Conservation (phyloP, 2,113 vertebrate genomes). For the Melospiza georgiana region DNA sequence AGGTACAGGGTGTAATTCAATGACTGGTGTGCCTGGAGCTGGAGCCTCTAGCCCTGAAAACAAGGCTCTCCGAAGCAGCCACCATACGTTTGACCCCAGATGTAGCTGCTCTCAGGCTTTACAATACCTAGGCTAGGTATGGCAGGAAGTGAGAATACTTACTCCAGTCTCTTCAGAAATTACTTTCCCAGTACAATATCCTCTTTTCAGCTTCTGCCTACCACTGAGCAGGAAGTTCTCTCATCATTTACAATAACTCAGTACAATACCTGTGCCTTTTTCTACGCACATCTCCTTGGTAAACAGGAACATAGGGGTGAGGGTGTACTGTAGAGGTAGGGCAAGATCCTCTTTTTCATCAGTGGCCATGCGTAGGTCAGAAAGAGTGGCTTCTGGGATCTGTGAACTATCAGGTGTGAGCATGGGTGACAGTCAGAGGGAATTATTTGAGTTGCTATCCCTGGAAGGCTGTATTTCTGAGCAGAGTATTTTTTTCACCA, state of each 20-base stretch:
- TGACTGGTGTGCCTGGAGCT: background rate
- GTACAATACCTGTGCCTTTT: background rate
- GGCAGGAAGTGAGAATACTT: background rate
- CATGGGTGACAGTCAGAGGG: background rate
- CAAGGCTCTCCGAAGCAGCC: background rate
- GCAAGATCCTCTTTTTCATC: background rate
- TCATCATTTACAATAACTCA: background rate
- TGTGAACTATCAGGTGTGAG: background rate
- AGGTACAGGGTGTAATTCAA: background rate
- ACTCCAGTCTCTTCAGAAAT: background rate
- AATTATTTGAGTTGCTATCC: background rate
- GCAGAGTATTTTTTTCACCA: background rate
- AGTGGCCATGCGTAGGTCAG: background rate
- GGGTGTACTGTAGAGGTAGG: background rate
- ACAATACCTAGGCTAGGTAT: background rate
- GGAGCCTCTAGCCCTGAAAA: background rate
- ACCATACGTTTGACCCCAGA: rapidly evolving
- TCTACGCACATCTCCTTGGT: background rate
- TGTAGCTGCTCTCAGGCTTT: background rate
- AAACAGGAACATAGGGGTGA: background rate
- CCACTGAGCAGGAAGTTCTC: background rate
- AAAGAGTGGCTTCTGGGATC: background rate
- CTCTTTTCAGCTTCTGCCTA: slow-evolving; percentile 10
- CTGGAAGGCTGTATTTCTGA: background rate
- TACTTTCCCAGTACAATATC: background rate